Conservation (phyloP, 2,113 vertebrate species). For the Xyliphius kryptos region DNA sequence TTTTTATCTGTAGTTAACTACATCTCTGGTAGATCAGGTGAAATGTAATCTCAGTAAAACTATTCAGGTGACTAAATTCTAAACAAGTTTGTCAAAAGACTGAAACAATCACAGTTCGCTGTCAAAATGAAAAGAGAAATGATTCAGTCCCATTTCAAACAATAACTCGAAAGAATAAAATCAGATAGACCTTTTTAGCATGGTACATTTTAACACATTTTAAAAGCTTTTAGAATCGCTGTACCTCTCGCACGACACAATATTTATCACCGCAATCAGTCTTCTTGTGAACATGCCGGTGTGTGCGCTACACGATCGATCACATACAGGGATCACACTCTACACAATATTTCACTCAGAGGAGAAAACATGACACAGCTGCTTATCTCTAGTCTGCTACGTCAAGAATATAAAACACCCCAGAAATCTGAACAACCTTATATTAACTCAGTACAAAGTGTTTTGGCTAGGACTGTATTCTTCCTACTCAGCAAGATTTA, state of each 20-base stretch:
- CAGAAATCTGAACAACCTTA: not conserved
- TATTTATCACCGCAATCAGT: not conserved
- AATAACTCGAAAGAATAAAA: no score
- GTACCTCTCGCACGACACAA: not conserved
- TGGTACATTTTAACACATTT: not conserved
- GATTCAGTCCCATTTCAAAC: no score
- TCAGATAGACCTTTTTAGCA: not conserved
- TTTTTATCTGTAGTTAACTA: no score
- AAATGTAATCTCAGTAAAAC: no score
- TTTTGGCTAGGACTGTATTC: no score
- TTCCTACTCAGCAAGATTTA: no score
- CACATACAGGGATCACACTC: not conserved
- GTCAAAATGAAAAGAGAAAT: no score
- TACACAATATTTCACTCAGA: not conserved
- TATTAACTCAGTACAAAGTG: no score
- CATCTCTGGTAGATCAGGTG: no score
- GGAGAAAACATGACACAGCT: not conserved
- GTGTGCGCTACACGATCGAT: not conserved
- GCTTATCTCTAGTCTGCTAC: not conserved
- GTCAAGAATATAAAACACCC: not conserved
- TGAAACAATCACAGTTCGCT: no score
- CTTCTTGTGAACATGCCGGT: not conserved
- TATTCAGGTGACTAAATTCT: no score
- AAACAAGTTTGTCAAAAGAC: no score
- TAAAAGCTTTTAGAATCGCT: not conserved